These are phyloP conservation scores for Opisthocomus hoazin DNA, from an alignment of 2,113 vertebrate species.

Conservation along the genomic window DNA sequence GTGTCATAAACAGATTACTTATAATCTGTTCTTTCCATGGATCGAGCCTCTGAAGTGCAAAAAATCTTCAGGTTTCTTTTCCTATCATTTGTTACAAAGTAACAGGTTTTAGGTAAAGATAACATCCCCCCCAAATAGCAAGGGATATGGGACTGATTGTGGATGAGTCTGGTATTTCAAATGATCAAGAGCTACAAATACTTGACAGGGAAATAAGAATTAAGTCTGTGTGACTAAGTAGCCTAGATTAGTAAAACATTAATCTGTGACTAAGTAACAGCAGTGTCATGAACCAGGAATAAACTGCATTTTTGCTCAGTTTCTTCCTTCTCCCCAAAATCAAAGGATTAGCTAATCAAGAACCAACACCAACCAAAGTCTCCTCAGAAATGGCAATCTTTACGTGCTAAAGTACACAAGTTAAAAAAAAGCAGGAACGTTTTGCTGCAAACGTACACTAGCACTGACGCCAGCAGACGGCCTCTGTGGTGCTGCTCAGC, in stretches of 20 bases:
- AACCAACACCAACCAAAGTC: background rate
- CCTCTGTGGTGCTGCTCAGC: background rate
- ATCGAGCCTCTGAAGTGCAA: background rate
- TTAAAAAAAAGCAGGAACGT: fast-evolving
- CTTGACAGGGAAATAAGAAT: background rate
- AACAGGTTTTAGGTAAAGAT: background rate
- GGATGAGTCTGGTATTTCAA: background rate
- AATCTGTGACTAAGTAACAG: background rate
- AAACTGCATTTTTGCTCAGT: background rate
- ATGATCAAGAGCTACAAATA: background rate
- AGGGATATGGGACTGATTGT: fast-evolving
- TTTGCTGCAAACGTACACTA: background rate
- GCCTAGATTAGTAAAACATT: no score
- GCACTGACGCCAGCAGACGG: fast-evolving
- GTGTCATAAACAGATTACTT: background rate
- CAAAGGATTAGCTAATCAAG: background rate
- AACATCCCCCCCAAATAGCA: background rate
- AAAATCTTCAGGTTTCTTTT: background rate
- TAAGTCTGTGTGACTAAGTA: background rate
- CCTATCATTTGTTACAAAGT: background rate
- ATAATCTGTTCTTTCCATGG: background rate
- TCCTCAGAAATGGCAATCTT: background rate
- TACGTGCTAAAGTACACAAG: background rate
- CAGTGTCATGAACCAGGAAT: background rate
- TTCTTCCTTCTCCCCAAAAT: background rate